Base-by-base conservation (phyloP, 2,797 vertebrate species). In the Rhynchotus rufescens region DNA sequence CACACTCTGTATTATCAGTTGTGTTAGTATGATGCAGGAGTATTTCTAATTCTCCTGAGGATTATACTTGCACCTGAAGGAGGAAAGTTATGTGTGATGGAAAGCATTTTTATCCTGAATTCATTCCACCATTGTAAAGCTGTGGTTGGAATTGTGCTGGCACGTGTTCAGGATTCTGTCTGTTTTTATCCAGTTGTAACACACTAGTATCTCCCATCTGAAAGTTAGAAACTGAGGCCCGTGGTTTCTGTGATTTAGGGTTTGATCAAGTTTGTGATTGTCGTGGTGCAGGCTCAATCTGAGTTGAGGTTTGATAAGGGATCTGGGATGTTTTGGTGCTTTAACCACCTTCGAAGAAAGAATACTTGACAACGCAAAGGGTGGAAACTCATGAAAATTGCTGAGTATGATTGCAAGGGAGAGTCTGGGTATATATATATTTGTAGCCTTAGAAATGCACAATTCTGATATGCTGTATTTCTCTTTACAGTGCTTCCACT, bases 401-500 rank as follows among this genome's bases (percentile, higher is more conserved):
- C 34, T 9, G 19, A 28, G 38, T 56, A 4, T 0, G 20, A 30
- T 59, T 62, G 14, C 45, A 2, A 44, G 19, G 0, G 0, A 64
- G 66, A 34, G 13, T 52, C 25, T 52, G 72, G 36, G 66, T 36
- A 36, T 36, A 36, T 36, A 36, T 1, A 2, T 30, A 12, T 9
- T 30, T 36, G n/a, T 9, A 1, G 7, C 49, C 22, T n/a, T 12
- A 56, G 47, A 17, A 34, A 62, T 57, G 60, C 38, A 3, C 0
- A 6, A 9, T 62, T 90, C 30, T 96, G 60, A 91, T 61, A 30
- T 75, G 23, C 67, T 71, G 6, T 96, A 15, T 84, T 96, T 97
- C 83, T 96, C 42, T 95, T 95, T 75, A 4, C 87, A 99, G 99
- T 17, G 97, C 98, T 60, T 99, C 98, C 80, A 99, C 99, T 10